phyloP scores from a whole-genome alignment of 2,797 vertebrate species.

The Orestias chungarensis region DNA sequence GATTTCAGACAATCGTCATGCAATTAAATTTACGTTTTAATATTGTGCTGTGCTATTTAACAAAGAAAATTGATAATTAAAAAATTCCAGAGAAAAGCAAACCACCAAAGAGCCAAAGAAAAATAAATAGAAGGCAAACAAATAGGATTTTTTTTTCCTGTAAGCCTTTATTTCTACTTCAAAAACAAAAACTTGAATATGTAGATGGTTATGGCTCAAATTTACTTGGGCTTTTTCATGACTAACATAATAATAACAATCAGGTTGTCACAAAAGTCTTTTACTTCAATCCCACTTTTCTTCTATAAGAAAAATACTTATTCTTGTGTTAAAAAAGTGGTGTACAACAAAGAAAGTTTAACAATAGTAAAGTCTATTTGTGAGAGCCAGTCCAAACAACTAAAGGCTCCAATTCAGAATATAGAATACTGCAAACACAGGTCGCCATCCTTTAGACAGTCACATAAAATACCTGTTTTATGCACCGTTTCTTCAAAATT shows the following conservation, averaged over 20 bases:
- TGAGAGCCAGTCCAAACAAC: neutral
- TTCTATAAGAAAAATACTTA: neutral
- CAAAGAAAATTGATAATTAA: too few species aligned
- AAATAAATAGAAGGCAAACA: neutral
- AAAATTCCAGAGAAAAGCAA: too few species aligned
- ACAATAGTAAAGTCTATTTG: neutral
- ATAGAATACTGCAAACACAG: neutral
- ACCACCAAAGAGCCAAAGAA: too few species aligned
- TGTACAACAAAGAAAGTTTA: neutral
- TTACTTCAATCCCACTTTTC: neutral
- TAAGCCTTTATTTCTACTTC: neutral
- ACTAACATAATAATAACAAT: neutral
- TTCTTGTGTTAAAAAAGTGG: neutral
- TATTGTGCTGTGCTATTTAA: too few species aligned
- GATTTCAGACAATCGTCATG: too few species aligned
- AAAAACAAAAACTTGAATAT: neutral
- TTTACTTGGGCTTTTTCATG: neutral
- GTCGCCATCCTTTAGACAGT: neutral
- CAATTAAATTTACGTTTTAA: too few species aligned
- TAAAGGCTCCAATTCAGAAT: neutral
- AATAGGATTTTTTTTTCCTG: neutral
- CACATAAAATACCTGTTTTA: neutral
- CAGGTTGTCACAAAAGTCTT: neutral
- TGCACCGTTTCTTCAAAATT: neutral
- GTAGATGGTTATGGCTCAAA: neutral